Evolutionary conservation across 2,797 vertebrate genomes (phyloP).

Genomic region (Chaenodraco wilsoni): DNA sequence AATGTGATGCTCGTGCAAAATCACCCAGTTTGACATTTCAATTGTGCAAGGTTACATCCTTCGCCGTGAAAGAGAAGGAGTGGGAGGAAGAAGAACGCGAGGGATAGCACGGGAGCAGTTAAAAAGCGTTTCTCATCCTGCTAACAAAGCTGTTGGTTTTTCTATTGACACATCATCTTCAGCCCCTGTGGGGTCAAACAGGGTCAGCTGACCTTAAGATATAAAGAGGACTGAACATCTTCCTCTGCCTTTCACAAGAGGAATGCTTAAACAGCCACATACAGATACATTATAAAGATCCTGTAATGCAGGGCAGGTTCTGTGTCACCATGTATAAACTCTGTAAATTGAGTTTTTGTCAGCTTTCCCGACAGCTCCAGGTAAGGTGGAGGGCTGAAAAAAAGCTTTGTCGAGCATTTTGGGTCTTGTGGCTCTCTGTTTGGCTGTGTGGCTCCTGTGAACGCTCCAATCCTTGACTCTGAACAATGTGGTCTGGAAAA

Average conservation of each 20-base stretch:
- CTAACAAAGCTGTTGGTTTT: constrained; percentile 47
- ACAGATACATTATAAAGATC: constrained; percentile 18
- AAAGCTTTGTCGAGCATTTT: too few relatives aligned
- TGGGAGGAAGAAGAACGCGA: constrained; percentile 40
- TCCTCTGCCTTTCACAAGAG: constrained; percentile 11
- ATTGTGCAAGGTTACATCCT: constrained; percentile 33
- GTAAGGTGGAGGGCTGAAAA: constrained; percentile 10
- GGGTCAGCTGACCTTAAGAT: constrained; percentile 42
- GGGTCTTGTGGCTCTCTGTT: too few relatives aligned
- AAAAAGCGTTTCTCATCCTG: constrained; percentile 13
- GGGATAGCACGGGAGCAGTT: constrained; percentile 2
- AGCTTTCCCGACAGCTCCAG: constrained; percentile 22
- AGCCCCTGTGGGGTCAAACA: constrained; percentile 11
- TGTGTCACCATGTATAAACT: constrained; percentile 3
- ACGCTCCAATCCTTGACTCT: too few relatives aligned
- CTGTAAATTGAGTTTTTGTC: constrained; percentile 33
- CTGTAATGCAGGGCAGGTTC: neutral
- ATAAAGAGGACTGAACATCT: constrained; percentile 22
- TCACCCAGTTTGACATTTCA: constrained; percentile 13
- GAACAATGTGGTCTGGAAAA: too few relatives aligned
- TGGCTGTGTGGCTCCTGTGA: too few relatives aligned
- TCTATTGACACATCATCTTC: constrained; percentile 17
- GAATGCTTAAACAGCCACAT: neutral
- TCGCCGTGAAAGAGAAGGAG: constrained; percentile 43
- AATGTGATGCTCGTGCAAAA: constrained; percentile 7